These are phyloP conservation scores for Matsumurasca onukii DNA, from an alignment of 1,140 invertebrate species.

Conservation along the genomic window DNA sequence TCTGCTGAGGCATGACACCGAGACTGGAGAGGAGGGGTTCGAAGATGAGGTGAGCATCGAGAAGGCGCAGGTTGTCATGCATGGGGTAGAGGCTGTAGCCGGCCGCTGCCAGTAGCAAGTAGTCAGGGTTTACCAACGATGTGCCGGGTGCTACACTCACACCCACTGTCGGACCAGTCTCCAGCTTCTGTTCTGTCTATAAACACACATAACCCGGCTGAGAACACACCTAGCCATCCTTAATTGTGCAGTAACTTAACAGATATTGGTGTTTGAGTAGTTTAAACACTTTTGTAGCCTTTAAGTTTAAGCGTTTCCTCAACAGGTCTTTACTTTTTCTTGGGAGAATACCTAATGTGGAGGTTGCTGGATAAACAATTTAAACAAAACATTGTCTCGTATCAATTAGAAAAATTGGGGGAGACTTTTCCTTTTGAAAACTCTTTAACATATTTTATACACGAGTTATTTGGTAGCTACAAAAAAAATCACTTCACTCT, in stretches of 20 bases:
- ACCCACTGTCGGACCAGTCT: not conserved
- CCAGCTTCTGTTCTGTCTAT: not conserved
- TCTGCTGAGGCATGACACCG: slow-evolving; percentile 85
- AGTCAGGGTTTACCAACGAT: slow-evolving; percentile 42
- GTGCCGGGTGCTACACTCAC: slow-evolving; percentile 41
- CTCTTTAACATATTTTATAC: too few species aligned
- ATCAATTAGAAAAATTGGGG: too few species aligned
- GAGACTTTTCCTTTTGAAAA: too few species aligned
- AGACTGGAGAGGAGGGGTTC: slow-evolving; percentile 81
- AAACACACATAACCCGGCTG: not conserved
- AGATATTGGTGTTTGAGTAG: too few species aligned
- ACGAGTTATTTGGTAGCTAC: too few species aligned
- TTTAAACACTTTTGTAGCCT: too few species aligned
- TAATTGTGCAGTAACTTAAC: not conserved
- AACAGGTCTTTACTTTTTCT: too few species aligned
- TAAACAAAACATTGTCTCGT: too few species aligned
- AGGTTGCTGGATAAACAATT: too few species aligned
- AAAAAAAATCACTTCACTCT: too few species aligned
- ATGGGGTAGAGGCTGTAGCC: slow-evolving; percentile 67
- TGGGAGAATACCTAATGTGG: too few species aligned
- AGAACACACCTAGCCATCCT: not conserved
- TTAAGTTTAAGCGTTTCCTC: too few species aligned
- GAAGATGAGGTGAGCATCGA: slow-evolving; percentile 92
- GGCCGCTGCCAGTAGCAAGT: slow-evolving; percentile 37
- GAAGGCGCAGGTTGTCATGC: slow-evolving; percentile 77